A percentile compares a stretch with the other conserved stretches of the same genome.
These are phyloP conservation scores for Phoebastria nigripes DNA, from an alignment of 2,797 vertebrate genomes.

Conservation along the genomic window DNA sequence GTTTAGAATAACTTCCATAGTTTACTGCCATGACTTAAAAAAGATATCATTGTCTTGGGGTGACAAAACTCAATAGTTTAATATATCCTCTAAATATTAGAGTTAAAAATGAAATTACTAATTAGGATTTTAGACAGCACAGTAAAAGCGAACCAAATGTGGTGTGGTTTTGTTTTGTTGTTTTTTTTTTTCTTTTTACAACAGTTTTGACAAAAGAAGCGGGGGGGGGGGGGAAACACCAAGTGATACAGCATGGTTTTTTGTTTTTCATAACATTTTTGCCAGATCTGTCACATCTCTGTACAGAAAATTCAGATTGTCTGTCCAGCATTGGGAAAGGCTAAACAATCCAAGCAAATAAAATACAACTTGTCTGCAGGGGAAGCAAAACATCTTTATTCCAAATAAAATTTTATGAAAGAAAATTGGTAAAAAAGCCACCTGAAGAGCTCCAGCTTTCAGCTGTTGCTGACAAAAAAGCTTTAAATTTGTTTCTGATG, in stretches of 20 bases:
- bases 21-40: background rate
- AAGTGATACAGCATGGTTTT: background rate
- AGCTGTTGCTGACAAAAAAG: background rate
- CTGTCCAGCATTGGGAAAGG: background rate
- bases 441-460: background rate
- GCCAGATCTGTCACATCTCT: background rate
- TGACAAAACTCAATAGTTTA: background rate
- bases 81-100: background rate
- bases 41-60: background rate
- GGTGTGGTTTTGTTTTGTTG: rapidly evolving
- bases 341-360: background rate
- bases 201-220: background rate
- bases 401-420: background rate
- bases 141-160: background rate
- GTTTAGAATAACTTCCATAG: background rate
- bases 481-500: background rate
- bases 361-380: background rate
- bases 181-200: background rate
- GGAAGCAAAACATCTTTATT: background rate
- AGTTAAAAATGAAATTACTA: background rate
- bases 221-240: background rate
- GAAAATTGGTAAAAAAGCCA: background rate
- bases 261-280: background rate
- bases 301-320: background rate
- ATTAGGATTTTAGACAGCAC: background rate